phyloP scores from a whole-genome alignment of 1,140 invertebrate genomes.

The Tetramorium alpestre region DNA sequence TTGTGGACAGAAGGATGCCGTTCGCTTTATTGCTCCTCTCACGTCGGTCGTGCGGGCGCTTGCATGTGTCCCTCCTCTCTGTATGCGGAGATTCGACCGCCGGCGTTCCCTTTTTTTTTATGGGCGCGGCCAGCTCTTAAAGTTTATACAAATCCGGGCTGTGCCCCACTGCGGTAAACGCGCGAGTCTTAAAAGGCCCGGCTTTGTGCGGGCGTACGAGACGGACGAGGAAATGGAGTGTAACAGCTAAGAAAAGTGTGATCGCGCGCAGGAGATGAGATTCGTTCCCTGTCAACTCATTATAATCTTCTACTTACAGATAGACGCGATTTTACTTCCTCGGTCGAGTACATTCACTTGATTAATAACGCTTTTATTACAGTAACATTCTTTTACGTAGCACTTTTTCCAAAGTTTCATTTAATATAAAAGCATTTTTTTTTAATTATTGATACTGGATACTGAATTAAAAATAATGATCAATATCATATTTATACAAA shows the following conservation, averaged over 20 bases:
- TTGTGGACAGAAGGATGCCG: conserved; percentile 70
- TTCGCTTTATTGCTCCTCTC: conserved; percentile 66
- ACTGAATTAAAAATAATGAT: neutral
- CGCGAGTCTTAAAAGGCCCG: conserved; percentile 55
- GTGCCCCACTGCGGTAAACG: conserved; percentile 35
- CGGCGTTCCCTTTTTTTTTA: conserved; percentile 23
- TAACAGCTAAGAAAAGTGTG: conserved; percentile 51
- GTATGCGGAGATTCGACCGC: conserved; percentile 39
- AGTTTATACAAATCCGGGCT: conserved; percentile 48
- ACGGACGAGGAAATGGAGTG: conserved; percentile 26
- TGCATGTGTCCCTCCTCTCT: neutral
- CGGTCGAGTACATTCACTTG: conserved; percentile 5
- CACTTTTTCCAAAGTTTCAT: neutral
- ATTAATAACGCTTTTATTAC: too few relatives aligned
- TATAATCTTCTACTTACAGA: conserved; percentile 18
- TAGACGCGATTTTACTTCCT: neutral
- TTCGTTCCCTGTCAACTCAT: neutral
- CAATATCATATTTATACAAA: neutral
- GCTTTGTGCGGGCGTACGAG: conserved; percentile 49
- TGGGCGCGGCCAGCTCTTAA: conserved; percentile 55
- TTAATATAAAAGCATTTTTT: neutral
- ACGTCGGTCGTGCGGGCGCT: neutral
- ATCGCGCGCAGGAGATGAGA: conserved; percentile 32
- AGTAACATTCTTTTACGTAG: neutral
- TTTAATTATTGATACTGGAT: neutral